Conservation (phyloP, 1,140 invertebrate genomes). For the Ectropis grisescens region DNA sequence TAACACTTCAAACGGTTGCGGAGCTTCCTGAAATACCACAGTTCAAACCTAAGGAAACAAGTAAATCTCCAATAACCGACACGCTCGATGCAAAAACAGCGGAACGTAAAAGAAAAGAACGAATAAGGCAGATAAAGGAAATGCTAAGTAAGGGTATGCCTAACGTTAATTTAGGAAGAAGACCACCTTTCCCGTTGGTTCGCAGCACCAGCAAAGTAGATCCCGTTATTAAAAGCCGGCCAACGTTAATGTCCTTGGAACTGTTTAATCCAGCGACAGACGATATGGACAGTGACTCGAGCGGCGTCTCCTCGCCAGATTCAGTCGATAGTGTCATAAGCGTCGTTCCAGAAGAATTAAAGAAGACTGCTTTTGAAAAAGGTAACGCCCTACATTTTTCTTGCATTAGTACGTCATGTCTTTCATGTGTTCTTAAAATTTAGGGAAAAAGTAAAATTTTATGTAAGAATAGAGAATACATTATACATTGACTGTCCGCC, state of each 20-base stretch:
- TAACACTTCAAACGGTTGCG: conserved; percentile 72
- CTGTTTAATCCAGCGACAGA: conserved; percentile 92
- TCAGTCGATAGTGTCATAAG: conserved; percentile 89
- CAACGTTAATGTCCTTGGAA: conserved; percentile 83
- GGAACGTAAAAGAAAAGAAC: conserved; percentile 69
- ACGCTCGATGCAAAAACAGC: conserved; percentile 47
- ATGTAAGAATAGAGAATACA: too few relatives aligned
- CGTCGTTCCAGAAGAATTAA: conserved; percentile 65
- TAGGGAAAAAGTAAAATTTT: conserved; percentile 5
- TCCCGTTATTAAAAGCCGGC: conserved; percentile 65
- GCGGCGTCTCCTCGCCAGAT: conserved; percentile 87
- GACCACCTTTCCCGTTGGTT: conserved; percentile 75
- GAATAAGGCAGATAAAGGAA: conserved; percentile 78
- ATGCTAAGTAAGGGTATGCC: conserved; percentile 70
- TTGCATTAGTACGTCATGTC: too few relatives aligned
- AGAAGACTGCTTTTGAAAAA: conserved; percentile 58
- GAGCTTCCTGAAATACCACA: conserved; percentile 73
- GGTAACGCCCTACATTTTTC: too few relatives aligned
- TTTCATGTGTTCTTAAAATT: too few relatives aligned
- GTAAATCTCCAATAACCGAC: conserved; percentile 41
- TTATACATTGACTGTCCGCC: too few relatives aligned
- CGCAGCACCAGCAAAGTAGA: conserved; percentile 70
- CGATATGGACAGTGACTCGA: conserved; percentile 90
- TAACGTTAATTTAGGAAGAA: conserved; percentile 59
- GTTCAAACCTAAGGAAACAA: conserved; percentile 58